Evolutionary conservation across 92 coral and sea anemone species (phyloP).

Genomic region (Montipora capitata): DNA sequence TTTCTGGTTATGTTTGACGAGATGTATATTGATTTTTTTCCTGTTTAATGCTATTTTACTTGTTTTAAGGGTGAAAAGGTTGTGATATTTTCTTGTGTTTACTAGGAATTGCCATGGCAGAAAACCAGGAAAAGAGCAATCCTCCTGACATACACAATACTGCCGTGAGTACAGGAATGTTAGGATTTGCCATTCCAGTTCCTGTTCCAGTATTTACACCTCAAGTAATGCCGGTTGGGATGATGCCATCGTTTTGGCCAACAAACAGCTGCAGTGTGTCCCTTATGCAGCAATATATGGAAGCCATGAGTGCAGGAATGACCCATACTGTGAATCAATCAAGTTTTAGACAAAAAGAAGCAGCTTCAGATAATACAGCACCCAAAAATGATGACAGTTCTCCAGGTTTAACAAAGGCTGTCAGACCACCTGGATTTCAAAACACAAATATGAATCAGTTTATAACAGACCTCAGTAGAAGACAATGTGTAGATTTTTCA

Average conservation of each 20-base stretch:
- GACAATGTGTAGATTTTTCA: not conserved
- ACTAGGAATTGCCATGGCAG: constrained; percentile 30
- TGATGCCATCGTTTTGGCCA: constrained; percentile 73
- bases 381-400: not conserved
- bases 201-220: constrained; percentile 77
- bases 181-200: constrained; percentile 66
- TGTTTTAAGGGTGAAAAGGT: not conserved
- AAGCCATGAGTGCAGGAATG: constrained; percentile 26
- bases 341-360: constrained; percentile 7
- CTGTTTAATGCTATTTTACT: not conserved
- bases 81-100: not conserved
- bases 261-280: constrained; percentile 20
- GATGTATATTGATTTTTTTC: no score
- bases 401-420: not conserved
- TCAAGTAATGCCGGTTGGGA: constrained; percentile 70
- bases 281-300: constrained; percentile 66
- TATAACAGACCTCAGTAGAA: not conserved
- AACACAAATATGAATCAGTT: not conserved
- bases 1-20: no score
- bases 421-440: not conserved
- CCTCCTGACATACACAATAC: constrained; percentile 36
- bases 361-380: not conserved
- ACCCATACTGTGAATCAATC: constrained; percentile 11
- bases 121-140: constrained; percentile 28
- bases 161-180: constrained; percentile 37